A percentile compares a stretch with the other conserved stretches of the same genome.
Evolutionary conservation across 2,113 vertebrate species (phyloP).

Genomic region (Telmatochromis sp.): DNA sequence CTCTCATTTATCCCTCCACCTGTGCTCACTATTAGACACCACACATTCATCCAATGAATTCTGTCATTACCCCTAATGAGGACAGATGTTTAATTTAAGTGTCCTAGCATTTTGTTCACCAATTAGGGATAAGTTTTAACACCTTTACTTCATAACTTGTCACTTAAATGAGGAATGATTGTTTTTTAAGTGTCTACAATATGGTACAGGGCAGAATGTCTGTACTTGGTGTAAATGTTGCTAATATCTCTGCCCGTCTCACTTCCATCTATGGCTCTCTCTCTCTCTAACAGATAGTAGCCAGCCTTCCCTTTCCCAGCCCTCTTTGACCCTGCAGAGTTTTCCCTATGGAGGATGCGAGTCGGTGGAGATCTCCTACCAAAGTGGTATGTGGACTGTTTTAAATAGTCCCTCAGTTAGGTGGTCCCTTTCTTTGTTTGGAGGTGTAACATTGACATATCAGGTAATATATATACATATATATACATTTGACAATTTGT

Average conservation of each 20-base stretch:
- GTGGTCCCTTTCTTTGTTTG: not conserved
- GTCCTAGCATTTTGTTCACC: not conserved
- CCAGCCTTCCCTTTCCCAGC: conserved; percentile 85
- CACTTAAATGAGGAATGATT: not conserved
- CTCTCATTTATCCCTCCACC: not conserved
- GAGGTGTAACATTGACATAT: not conserved
- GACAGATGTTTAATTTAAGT: conserved; percentile 10
- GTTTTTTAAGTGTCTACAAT: not conserved
- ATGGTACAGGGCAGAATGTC: not conserved
- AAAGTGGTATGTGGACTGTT: conserved; percentile 44
- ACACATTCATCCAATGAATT: not conserved
- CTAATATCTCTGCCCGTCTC: not conserved
- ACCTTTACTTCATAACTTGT: not conserved
- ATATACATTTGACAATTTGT: not conserved
- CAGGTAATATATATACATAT: too few relatives aligned
- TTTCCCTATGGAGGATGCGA: conserved; percentile 91
- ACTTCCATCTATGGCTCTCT: not conserved
- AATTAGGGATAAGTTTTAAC: not conserved
- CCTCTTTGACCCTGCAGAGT: conserved; percentile 90
- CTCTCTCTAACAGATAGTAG: conserved; percentile 75
- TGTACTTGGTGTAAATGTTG: not conserved
- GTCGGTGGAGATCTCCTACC: conserved; percentile 94
- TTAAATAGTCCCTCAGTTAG: not conserved
- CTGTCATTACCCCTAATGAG: not conserved
- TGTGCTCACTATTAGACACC: not conserved